Percentiles rank a stretch among this genome's conserved stretches.
Conservation (phyloP, 2,113 vertebrate species). For the Phaethon lepturus region DNA sequence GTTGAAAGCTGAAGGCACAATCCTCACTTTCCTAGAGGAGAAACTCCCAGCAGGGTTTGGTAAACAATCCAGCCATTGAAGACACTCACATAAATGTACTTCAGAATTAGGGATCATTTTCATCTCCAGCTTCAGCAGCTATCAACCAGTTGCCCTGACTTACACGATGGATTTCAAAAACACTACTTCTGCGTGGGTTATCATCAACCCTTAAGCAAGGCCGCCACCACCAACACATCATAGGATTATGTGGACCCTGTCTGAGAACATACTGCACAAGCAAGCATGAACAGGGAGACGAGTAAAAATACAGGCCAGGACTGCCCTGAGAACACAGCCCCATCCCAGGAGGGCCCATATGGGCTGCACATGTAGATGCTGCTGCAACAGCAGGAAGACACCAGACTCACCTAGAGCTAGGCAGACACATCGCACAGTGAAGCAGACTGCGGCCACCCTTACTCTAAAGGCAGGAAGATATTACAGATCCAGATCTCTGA, state of each 20-base stretch:
- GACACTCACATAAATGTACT: neutral
- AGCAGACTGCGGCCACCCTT: neutral
- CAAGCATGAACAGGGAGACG: neutral
- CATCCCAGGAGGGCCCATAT: neutral
- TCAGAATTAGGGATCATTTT: neutral
- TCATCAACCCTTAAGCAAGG: neutral
- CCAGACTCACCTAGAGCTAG: neutral
- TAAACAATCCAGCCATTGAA: neutral
- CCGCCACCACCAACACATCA: neutral
- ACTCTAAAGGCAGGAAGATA: neutral
- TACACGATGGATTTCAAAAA: neutral
- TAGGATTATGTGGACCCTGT: rapidly evolving
- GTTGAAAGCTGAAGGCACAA: neutral
- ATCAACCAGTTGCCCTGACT: neutral
- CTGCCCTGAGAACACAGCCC: neutral
- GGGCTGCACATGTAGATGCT: neutral
- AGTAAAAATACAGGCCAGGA: neutral
- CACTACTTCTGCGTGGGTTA: neutral
- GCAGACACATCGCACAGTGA: neutral
- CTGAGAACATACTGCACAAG: neutral
- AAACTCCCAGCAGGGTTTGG: neutral
- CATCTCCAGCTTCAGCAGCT: neutral
- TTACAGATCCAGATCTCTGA: neutral
- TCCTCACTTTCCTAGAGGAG: neutral
- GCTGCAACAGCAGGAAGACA: neutral